phyloP scores from a whole-genome alignment of 1,140 invertebrate species.

The Bombus sylvicola region DNA sequence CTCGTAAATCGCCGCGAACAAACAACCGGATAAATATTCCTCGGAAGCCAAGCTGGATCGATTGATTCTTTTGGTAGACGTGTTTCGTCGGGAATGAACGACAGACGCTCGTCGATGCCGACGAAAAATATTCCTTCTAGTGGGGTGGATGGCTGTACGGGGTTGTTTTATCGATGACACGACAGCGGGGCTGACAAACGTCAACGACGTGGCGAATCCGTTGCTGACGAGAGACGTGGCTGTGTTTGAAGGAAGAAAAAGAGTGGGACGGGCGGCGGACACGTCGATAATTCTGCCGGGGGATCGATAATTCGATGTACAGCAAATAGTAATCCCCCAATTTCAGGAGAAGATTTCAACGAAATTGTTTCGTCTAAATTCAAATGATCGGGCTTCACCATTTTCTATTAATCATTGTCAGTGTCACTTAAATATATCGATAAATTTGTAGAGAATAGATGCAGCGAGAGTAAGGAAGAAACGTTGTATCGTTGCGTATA shows the following conservation, averaged over 20 bases:
- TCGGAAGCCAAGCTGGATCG: neutral
- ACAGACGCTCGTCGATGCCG: neutral
- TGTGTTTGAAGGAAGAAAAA: neutral
- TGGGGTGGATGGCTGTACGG: too few relatives aligned
- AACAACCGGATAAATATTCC: constrained; percentile 15
- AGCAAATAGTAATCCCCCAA: neutral
- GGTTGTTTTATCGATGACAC: constrained; percentile 12
- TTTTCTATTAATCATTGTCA: neutral
- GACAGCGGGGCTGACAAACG: neutral
- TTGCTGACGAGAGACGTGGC: neutral
- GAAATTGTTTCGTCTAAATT: neutral
- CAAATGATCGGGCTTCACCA: neutral
- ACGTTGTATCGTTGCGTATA: too few relatives aligned
- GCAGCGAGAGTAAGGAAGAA: too few relatives aligned
- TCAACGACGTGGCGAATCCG: neutral
- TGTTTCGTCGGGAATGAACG: neutral
- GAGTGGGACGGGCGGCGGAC: neutral
- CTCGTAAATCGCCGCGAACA: constrained; percentile 21
- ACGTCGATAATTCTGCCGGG: neutral
- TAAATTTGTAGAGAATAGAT: too few relatives aligned
- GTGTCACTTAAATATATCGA: neutral
- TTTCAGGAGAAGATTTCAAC: neutral
- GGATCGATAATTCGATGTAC: neutral
- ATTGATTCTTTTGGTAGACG: constrained; percentile 1
- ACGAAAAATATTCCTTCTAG: constrained; percentile 4